Evolutionary conservation across 2,113 vertebrate genomes (phyloP), one percentile per base, ranked within the genome.

Genomic region (Campylomormyrus numenius): DNA sequence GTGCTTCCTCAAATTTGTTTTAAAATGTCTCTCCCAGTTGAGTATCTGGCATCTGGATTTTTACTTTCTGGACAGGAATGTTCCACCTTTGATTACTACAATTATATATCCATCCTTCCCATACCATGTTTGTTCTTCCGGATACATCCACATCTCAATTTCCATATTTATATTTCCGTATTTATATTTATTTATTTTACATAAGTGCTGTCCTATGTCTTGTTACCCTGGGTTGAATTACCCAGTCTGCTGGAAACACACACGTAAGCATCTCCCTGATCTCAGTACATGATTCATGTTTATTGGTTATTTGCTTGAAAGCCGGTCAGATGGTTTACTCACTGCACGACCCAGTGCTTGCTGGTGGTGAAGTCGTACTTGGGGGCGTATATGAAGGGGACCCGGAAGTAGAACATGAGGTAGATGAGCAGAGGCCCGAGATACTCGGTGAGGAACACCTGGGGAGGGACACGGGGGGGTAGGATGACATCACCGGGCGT

Each of bases 371-470:
- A 98, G 95, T 98, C 97, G 0, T 98, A 95, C 91, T 97, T 97
- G 11, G 94, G 95, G 45, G 96, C 95, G 2, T 98, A 98, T 93
- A 98, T 97, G 93, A 98, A 97, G 62, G 97, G 97, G 11, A 98
- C 96, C 6, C 97, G 96, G 93, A 97, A 97, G 93, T 98, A 98
- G 93, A 98, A 98, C 93, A 98, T 96, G 91, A 98, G 92, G 92
- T 98, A 98, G 90, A 98, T 97, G 91, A 98, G 91, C 24, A 98
- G 95, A 0, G 98, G 97, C 6, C 97, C 98, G 0, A 94, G 95
- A 0, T 97, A 98, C 92, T 98, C 98, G 0, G 97, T 94, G 77
- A 98, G 95, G 94, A 98, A 98, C 85, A 98, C 98, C 98, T 98
- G 90, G 3, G 83, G 83, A 53, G 56, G 31, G 62, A 15, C 24